Evolutionary conservation across 2,113 vertebrate genomes (phyloP), one percentile per base, ranked within the genome.

Genomic region (Azemiops feae): DNA sequence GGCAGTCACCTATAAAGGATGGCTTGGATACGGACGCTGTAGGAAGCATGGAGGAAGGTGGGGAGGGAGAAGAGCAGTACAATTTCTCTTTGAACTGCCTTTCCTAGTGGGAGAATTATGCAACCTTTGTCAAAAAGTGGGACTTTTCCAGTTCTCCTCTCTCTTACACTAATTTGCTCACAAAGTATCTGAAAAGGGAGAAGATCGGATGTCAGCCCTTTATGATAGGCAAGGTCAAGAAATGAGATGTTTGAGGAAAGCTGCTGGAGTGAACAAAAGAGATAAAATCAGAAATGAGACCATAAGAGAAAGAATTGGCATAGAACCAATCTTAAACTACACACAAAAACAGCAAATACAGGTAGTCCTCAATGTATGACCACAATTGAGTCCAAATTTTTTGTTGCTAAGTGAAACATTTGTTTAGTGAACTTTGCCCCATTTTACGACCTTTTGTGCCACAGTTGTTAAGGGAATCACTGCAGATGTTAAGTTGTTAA

Each of bases 1-100:
- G 95, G 97, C 95, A 95, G 97, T 96, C 97, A 95, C 97, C 97
- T 97, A 97, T 97, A 97, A 97, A 97, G 97, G 96, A 95, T 74
- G 94, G 85, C 94, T 97, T 94, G 92, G 95, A 96, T 95, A 95
- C 93, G 52, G 27, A 60, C 98, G 91, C 95, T 34, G 95, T 94
- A 95, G 97, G 97, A 97, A 97, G 97, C 93, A 69, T 93, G 92
- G 94, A 95, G 94, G 89, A 92, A 85, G 94, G 96, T 94, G 94
- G 97, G 94, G 94, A 94, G 95, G 97, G 95, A 94, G 95, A 94
- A 81, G 74, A 22, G 22, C 94, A 93, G 95, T 93, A 93, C 34
- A 92, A 95, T 96, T 97, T 97, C 95, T 89, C 96, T 96, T 97
- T 97, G 96, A 97, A 96, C 95, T 96, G 95, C 95, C 96, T 96